Conservation (phyloP, 2,113 vertebrate genomes). For the Amphiprion ocellaris region DNA sequence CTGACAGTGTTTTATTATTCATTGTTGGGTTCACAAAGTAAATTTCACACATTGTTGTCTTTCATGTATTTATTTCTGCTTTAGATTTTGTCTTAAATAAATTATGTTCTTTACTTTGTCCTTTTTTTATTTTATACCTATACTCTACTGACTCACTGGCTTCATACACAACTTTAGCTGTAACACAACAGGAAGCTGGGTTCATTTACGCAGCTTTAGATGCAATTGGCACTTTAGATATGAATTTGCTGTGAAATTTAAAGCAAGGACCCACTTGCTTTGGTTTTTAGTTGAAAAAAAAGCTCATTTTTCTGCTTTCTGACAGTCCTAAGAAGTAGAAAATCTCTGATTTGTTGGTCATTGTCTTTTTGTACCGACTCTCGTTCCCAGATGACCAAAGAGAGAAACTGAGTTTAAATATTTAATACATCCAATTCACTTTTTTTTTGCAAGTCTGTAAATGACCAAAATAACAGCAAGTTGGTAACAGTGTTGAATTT, state of each 20-base stretch:
- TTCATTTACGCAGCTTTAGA: not conserved
- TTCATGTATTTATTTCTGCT: conserved; percentile 83
- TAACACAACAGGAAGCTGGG: not conserved
- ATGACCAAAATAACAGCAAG: conserved; percentile 6
- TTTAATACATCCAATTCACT: not conserved
- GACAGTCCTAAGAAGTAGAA: not conserved
- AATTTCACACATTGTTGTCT: conserved; percentile 66
- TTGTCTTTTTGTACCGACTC: not conserved
- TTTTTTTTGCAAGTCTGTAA: not conserved
- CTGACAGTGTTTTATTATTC: conserved; percentile 72
- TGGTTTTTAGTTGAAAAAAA: not conserved
- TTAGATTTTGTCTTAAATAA: conserved; percentile 85
- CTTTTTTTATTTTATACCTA: conserved; percentile 4
- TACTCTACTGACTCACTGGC: not conserved
- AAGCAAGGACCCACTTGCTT: not conserved
- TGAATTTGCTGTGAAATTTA: not conserved
- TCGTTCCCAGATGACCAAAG: conserved; percentile 25
- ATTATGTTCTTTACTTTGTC: conserved; percentile 78
- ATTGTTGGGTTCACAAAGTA: conserved; percentile 67
- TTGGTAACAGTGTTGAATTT: not conserved
- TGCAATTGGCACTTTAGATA: not conserved
- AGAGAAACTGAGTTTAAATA: not conserved
- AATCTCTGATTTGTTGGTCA: not conserved
- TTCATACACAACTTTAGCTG: not conserved
- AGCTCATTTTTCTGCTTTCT: not conserved